Base-by-base conservation (phyloP, 1,140 invertebrate genomes). In the Cyphomyrmex costatus region DNA sequence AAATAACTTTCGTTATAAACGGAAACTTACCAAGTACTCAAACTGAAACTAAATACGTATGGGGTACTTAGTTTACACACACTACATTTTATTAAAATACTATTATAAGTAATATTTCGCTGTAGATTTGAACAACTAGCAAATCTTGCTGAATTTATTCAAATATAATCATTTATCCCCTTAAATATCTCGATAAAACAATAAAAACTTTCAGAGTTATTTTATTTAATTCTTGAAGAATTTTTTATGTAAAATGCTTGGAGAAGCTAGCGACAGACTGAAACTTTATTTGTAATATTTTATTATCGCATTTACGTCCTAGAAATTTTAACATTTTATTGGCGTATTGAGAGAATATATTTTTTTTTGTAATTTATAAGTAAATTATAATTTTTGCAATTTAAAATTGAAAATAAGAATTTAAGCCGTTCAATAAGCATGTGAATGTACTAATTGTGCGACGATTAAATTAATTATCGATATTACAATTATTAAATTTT, bases 71-170 rank as follows among this genome's bases (percentile, higher is more conserved):
- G 8, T 53, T 73, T 73, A 46, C 12, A 0, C 12, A n/a, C 10
- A 65, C 36, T 5, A 6, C 10, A 24, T 82, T 82, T 82, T 53
- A 82, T 68, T 24, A 68, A 21, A 36, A 8, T 42, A 21, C 30
- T 70, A 27, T 56, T 80, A 56, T 24, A 2, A 42, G 2, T 42
- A 24, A 24, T 58, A 56, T 27, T 56, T 80, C 1, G 3, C 33
- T 33, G 65, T 58, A 7, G 46, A n/a, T 61, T 65, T 33, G 63
- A 10, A 27, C 27, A 65, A 33, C 42, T 51, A 51, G 42, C 61
- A 30, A 70, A 68, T n/a, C 8, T 79, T 4, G 46, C n/a, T 53
- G 76, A 51, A 53, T 68, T 68, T 80, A 80, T 58, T 70, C 78
- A 70, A 42, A 65, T 46, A 19, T 19, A 21, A 8, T 56, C n/a